Base-by-base conservation (phyloP, 2,888 invertebrate genomes). In the Sympetrum striolatum region DNA sequence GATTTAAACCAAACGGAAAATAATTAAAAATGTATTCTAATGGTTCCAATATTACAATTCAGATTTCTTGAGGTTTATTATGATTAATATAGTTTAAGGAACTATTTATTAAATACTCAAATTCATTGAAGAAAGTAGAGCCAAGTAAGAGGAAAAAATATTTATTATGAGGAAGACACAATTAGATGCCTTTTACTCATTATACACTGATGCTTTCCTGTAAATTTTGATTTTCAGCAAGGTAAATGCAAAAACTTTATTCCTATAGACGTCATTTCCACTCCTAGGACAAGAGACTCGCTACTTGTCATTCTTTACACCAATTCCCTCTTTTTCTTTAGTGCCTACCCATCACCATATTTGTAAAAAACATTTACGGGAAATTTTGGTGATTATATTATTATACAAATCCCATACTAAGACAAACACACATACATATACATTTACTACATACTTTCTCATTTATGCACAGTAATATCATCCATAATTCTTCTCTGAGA, bases 381-480 rank as follows among this genome's bases (percentile, higher is more conserved):
- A 86, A 35, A 86, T 86, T 86, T 86, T 86, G 86, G 86, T 86
- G 86, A 86, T 86, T 86, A 86, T 86, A 86, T 86, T 86, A 86
- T 86, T 86, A 86, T 86, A 86, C 86, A 86, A 86, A 86, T 86
- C 86, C 86, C 86, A 86, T 86, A 60, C 86, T 86, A 86, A 86
- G 86, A 86, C 86, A 86, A 86, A 86, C 86, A 86, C 86, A 86
- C 86, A 86, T 86, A 86, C 82, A 82, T 82, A 82, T 82, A 82
- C 86, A 60, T 48, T 60, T 86, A 86, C 39, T 31, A 64, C 86
- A 86, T 86, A 86, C 60, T 60, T 64, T 86, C 86, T 10, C 86
- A 86, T 86, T 86, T 86, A 86, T 86, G 60, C 86, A 86, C 60
- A 60, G 37, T 60, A 86, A 86, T 86, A 86, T 86, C 86, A 86